Base-by-base conservation (phyloP, 1,140 invertebrate genomes). In the Elymnias hypermnestra region DNA sequence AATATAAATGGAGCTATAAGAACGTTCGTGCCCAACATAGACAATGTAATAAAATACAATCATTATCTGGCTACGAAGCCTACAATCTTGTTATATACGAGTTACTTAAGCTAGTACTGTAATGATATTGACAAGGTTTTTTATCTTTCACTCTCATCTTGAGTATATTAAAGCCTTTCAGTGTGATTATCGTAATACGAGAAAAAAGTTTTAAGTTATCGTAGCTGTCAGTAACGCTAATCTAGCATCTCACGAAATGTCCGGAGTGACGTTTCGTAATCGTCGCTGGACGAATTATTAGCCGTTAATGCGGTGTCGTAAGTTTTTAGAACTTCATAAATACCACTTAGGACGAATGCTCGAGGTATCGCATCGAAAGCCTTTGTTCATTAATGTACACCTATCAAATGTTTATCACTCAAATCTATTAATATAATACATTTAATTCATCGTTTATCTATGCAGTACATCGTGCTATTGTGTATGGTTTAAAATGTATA, bases 121-220 rank as follows among this genome's bases (percentile, higher is more conserved):
- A 78, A 78, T 78, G 66, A 83, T 78, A 75, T 75, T 68, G 73
- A 81, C 63, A 72, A 65, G 70, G 53, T 57, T 68, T 69, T 71
- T 71, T 74, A 78, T 82, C 71, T 48, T 25, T 15, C 48, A 42
- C 56, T 66, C 54, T 60, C 66, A 78, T 82, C 76, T 62, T 14
- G 21, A 52, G 40, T 45, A 17, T 48, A 57, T 59, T 54, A 52
- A 58, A 57, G 47, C 50, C 50, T 45, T 46, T 58, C 53, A 29
- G 49, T 53, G 52, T 50, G 67, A 73, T 83, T 72, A 79, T 72
- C 55, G 62, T 63, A 50, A 53, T 65, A 65, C 68, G 63, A 71
- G 68, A 77, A 72, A 81, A 77, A 71, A 71, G 60, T 73, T 72
- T 75, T 69, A 77, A 81, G 23, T 77, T 75, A 77, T 78, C 69